Evolutionary conservation across 2,888 invertebrate species (phyloP), one percentile per base, ranked within the genome.

Genomic region (Ischnus inquisitorius): DNA sequence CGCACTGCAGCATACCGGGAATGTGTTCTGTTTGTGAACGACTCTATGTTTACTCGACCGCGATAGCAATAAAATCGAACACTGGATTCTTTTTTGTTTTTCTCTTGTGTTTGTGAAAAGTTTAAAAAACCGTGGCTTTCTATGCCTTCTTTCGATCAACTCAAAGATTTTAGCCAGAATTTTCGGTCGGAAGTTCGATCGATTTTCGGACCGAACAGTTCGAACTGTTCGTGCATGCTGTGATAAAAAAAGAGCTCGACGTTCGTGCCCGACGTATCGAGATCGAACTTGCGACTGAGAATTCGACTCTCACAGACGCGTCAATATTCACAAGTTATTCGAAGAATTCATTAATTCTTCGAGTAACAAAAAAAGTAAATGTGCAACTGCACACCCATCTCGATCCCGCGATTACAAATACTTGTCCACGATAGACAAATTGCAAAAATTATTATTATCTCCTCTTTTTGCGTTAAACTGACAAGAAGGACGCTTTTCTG

Each of bases 401-500:
- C 54, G 67, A 82, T 82, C 41, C 46, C 57, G 67, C 77, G 60
- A 25, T 22, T 46, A 19, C 68, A 39, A 48, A 54, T 16, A 64
- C n/a, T 68, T 28, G 54, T 80, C 62, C 19, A 68, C 68, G 62
- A 72, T 34, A 68, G 60, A 46, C 22, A 60, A 57, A 77, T 67
- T 71, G 74, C 19, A 79, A 79, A 34, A 34, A 5, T 34, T 81
- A 79, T 86, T 65, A 41, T 79, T 54, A 43, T 54, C 67, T 43
- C 54, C 34, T 51, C 25, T 28, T 28, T 12, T 28, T 22, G 19
- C 14, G 8, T 12, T 28, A 39, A 39, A 69, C 57, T 71, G 68
- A 68, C 48, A 76, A 69, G 79, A 89, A 87, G 84, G 86, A 84
- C 85, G 82, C 83, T 83, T 69, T 79, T 81, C 85, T 86, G 84